A percentile compares a stretch with the other conserved stretches of the same genome.
Conservation (phyloP, 2,888 invertebrate genomes). For the Cheilosia vernalis region DNA sequence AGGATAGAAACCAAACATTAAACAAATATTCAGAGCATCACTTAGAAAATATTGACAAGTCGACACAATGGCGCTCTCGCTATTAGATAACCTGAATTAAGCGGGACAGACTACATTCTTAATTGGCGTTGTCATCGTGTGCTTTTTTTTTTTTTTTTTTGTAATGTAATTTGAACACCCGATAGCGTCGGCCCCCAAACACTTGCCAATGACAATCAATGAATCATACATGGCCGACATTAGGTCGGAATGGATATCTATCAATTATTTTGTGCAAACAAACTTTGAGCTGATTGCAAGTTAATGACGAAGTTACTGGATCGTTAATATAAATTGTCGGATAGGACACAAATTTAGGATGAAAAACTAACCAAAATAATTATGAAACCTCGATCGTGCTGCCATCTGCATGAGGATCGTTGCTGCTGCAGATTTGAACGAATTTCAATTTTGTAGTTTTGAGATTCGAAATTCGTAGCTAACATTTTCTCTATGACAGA, state of each 20-base stretch:
- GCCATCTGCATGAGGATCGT: no score
- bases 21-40: neutral
- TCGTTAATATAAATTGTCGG: no score
- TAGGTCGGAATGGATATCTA: neutral
- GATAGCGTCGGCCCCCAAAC: neutral
- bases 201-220: constrained; percentile 26
- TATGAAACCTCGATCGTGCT: no score
- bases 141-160: neutral
- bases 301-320: no score
- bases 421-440: no score
- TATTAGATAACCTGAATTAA: constrained; percentile 8
- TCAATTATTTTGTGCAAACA: no score
- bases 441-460: no score
- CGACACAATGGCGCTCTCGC: neutral
- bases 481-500: no score
- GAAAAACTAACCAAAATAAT: no score
- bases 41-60: neutral
- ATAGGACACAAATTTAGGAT: no score
- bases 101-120: neutral
- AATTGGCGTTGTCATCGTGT: neutral
- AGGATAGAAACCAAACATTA: neutral
- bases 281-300: no score
- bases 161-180: neutral
- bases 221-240: constrained; percentile 16
- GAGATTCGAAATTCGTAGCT: no score